Conservation (phyloP, 1,140 invertebrate species). For the Drosophila melanica region DNA sequence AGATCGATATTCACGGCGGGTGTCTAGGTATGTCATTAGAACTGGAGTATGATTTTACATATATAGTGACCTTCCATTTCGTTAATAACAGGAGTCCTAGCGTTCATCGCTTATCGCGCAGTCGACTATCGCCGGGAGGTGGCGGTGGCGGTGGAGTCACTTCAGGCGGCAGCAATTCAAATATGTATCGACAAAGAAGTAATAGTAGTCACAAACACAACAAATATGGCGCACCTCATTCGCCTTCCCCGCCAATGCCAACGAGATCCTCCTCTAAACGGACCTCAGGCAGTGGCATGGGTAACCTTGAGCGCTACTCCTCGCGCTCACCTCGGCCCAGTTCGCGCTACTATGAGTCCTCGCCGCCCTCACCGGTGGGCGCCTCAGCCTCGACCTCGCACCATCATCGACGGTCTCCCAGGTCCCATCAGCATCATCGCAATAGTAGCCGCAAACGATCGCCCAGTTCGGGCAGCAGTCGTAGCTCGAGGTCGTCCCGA, state of each 20-base stretch:
- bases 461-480: constrained; percentile 67
- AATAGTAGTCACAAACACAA: constrained; percentile 67
- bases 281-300: constrained; percentile 55
- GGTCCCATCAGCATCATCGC: constrained; percentile 49
- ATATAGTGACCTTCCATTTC: neutral
- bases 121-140: constrained; percentile 56
- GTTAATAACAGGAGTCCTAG: constrained; percentile 64
- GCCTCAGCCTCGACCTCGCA: constrained; percentile 59
- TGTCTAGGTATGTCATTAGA: constrained; percentile 50
- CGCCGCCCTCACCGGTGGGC: constrained; percentile 56
- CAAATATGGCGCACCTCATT: constrained; percentile 58
- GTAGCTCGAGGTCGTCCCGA: constrained; percentile 58
- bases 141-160: constrained; percentile 20
- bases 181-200: constrained; percentile 59
- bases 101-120: constrained; percentile 62
- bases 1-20: constrained; percentile 69
- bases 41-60: neutral
- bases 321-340: constrained; percentile 69
- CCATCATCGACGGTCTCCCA: constrained; percentile 65
- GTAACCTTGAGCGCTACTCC: constrained; percentile 57
- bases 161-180: constrained; percentile 46
- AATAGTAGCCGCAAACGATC: constrained; percentile 65
- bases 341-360: constrained; percentile 65
- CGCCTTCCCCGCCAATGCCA: constrained; percentile 62
- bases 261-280: constrained; percentile 72